Conservation (phyloP, 2,113 vertebrate species). For the Xenopus laevis region DNA sequence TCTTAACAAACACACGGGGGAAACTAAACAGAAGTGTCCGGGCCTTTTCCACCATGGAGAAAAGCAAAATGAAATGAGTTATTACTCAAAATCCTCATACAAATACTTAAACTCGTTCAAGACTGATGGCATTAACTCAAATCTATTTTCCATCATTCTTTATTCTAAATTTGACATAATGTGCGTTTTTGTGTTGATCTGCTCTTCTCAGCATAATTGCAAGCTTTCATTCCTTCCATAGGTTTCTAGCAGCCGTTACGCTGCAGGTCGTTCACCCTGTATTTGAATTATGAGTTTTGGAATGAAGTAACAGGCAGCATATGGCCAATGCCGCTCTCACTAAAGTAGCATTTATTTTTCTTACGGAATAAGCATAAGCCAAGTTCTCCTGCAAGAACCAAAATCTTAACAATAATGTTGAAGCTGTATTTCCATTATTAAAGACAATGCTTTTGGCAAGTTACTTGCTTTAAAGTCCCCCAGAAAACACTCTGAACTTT, state of each 20-base stretch:
- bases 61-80: too few relatives aligned
- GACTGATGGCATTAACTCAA: not conserved
- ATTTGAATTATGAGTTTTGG: not conserved
- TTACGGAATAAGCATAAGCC: not conserved
- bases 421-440: not conserved
- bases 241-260: not conserved
- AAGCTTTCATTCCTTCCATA: constrained; percentile 2
- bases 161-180: not conserved
- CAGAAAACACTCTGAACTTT: too few relatives aligned
- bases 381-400: not conserved
- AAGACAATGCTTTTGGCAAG: not conserved
- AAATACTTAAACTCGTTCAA: not conserved
- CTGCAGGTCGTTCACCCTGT: not conserved
- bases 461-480: not conserved
- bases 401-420: not conserved
- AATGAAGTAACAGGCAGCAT: not conserved
- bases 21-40: not conserved
- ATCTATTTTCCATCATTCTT: not conserved
- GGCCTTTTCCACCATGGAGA: not conserved
- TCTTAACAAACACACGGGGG: not conserved
- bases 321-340: not conserved
- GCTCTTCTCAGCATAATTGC: constrained; percentile 1
- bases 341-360: not conserved
- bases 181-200: not conserved
- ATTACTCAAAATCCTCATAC: too few relatives aligned